Percentiles rank a stretch among this genome's conserved stretches.
Conservation (phyloP, 2,113 vertebrate species). For the Aleadryas rufinucha region DNA sequence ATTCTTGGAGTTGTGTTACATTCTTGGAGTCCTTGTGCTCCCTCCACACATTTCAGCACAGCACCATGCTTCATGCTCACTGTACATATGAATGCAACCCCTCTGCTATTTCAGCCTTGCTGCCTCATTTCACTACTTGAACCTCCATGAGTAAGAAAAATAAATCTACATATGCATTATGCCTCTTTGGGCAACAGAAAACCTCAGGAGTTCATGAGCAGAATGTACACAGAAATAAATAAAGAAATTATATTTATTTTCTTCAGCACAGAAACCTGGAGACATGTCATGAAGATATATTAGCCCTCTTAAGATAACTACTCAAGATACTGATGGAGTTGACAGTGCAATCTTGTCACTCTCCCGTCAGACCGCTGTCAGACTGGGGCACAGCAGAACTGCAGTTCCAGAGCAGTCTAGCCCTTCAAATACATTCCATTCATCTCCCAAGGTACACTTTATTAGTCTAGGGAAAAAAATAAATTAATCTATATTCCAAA, state of each 20-base stretch:
- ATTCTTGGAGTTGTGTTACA: neutral
- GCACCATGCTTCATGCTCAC: neutral
- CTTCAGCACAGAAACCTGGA: neutral
- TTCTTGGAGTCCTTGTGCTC: neutral
- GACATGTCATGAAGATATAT: neutral
- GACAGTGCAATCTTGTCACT: neutral
- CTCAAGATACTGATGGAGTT: neutral
- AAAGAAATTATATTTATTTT: neutral
- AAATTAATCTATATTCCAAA: neutral
- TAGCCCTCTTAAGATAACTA: neutral
- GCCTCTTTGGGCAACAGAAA: neutral
- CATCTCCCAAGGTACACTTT: neutral
- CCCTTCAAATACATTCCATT: neutral
- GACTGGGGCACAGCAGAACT: neutral
- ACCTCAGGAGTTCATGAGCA: neutral
- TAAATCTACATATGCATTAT: neutral
- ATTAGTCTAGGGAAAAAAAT: neutral
- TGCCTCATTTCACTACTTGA: neutral
- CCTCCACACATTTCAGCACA: neutral
- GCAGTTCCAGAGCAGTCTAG: neutral
- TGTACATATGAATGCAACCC: accelerated
- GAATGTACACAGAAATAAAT: neutral
- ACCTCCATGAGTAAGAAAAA: neutral
- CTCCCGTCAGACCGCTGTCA: neutral
- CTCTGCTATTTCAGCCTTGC: neutral